Conservation (phyloP, 2,888 invertebrate species). For the Spilarctia lutea region DNA sequence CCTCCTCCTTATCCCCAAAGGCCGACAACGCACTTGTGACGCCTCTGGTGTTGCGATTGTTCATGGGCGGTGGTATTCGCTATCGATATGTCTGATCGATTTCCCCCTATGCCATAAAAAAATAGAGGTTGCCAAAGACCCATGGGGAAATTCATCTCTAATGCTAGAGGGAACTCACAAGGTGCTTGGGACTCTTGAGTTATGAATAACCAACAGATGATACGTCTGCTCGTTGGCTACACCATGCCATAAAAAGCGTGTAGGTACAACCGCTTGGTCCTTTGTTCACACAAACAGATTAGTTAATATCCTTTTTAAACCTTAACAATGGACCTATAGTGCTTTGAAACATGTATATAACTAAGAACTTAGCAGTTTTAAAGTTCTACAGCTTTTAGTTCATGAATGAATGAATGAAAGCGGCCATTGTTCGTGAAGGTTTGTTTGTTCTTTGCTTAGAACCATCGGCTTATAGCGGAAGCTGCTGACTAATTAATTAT, state of each 20-base stretch:
- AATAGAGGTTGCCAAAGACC: too few species aligned
- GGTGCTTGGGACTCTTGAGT: too few species aligned
- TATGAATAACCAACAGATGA: too few species aligned
- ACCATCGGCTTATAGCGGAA: slow-evolving; percentile 57
- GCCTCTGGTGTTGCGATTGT: too few species aligned
- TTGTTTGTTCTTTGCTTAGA: slow-evolving; percentile 50
- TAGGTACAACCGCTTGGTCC: not conserved
- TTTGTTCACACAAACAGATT: not conserved
- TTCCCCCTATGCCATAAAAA: too few species aligned
- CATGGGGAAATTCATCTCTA: too few species aligned
- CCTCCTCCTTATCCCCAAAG: too few species aligned
- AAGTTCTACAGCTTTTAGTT: slow-evolving; percentile 10
- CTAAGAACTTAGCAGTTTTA: slow-evolving; percentile 22
- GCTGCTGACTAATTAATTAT: slow-evolving; percentile 58
- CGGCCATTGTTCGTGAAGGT: slow-evolving; percentile 41
- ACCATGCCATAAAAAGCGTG: not conserved
- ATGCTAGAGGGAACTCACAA: too few species aligned
- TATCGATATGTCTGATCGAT: too few species aligned
- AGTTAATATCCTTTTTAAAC: not conserved
- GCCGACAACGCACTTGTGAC: too few species aligned
- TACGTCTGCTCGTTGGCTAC: too few species aligned
- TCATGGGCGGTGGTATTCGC: too few species aligned
- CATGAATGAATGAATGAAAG: slow-evolving; percentile 21
- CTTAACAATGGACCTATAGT: not conserved
- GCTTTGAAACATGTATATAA: slow-evolving; percentile 6